Percentiles rank a stretch among this genome's conserved stretches.
Conservation (phyloP, 2,888 invertebrate genomes). For the Tenthredo livida region DNA sequence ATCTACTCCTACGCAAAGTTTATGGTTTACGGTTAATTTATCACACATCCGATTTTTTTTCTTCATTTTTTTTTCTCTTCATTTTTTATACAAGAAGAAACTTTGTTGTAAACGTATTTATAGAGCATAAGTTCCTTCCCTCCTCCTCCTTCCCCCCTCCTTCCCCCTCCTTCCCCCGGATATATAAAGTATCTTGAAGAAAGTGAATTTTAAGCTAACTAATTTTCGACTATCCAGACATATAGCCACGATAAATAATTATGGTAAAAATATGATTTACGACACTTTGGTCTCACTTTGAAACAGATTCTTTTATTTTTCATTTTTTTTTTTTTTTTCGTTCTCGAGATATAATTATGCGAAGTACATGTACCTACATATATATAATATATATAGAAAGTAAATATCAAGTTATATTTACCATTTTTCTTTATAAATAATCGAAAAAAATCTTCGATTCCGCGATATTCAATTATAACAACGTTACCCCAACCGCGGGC, state of each 20-base stretch:
- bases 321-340: not conserved
- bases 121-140: not conserved
- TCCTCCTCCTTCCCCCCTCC: not conserved
- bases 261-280: not conserved
- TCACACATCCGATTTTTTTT: not conserved
- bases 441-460: not conserved
- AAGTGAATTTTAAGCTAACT: not conserved
- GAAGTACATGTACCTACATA: not conserved
- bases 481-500: too few relatives aligned
- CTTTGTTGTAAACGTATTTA: not conserved
- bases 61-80: not conserved
- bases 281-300: not conserved
- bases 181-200: not conserved
- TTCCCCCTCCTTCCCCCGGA: not conserved
- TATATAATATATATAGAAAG: not conserved
- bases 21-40: not conserved
- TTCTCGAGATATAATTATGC: not conserved
- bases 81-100: not conserved
- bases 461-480: not conserved
- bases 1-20: not conserved
- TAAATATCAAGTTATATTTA: not conserved
- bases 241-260: not conserved
- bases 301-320: not conserved
- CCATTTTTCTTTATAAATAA: not conserved
- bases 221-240: not conserved